phyloP scores from a whole-genome alignment of 1,140 invertebrate species.

The Lasioglossum albipes region DNA sequence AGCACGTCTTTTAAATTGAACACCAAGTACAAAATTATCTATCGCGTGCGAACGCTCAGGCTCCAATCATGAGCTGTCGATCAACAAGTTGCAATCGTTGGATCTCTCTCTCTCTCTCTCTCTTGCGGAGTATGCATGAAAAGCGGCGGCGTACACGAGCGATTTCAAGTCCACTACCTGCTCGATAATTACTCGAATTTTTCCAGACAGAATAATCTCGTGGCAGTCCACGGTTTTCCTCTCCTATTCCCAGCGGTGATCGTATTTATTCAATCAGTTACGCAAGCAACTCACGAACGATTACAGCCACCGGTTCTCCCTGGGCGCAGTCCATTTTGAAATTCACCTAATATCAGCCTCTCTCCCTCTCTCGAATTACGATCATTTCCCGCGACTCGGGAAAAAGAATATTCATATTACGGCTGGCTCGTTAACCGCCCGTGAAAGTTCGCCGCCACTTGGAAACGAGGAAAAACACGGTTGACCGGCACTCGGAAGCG shows the following conservation, averaged over 20 bases:
- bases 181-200: neutral
- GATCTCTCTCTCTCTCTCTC: too few species aligned
- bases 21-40: too few species aligned
- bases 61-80: too few species aligned
- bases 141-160: too few species aligned
- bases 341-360: constrained; percentile 1
- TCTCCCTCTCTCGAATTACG: neutral
- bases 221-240: neutral
- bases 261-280: constrained; percentile 17
- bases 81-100: too few species aligned
- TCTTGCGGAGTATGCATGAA: too few species aligned
- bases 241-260: neutral
- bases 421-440: constrained; percentile 3
- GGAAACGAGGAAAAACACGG: constrained; percentile 11
- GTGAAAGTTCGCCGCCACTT: constrained; percentile 38
- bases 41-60: too few species aligned
- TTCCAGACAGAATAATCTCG: neutral
- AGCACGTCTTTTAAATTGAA: too few species aligned
- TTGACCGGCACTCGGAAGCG: constrained; percentile 23
- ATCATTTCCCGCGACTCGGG: neutral
- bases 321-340: neutral
- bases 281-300: constrained; percentile 21
- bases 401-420: neutral
- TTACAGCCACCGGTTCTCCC: neutral
- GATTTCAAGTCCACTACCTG: too few species aligned